Base-by-base conservation (phyloP, 35 echinoderm and acorn worm species). In the Apostichopus parvimensis region DNA sequence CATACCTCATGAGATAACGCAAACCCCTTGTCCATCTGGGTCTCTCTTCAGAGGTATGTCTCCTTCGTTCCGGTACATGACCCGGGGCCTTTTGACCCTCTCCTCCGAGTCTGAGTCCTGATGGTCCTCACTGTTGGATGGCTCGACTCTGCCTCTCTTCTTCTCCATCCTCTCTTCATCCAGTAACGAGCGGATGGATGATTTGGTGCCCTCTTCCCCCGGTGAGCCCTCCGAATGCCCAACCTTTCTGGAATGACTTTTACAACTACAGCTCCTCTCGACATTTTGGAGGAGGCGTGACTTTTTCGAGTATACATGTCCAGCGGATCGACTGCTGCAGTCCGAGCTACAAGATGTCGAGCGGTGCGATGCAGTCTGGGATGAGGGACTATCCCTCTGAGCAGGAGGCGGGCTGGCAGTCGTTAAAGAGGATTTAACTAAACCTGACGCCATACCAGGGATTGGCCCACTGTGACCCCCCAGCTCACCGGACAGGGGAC, bases 281-380 rank as follows among this genome's bases (percentile, higher is more conserved):
- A 91, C 77, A 79, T 91, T 91, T 20, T 91, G 72, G 72, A 91
- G 89, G 75, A 91, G 89, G 17, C 89, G 28, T 10, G 89, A 91
- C 89, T 91, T 91, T 73, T 91, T 91, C 7, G 89, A 78, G 77
- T 58, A 91, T 28, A 78, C 28, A 57, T 79, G 71, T 56, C 89
- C 89, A 53, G 72, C 70, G 79, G 89, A 91, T 17, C 76, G 12
- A 78, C 88, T 91, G 72, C 76, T 77, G 26, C 72, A 78, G 89
- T 77, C 76, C 9, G 72, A 55, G 54, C 89, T 91, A 59, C 89
- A 91, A 18, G 73, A 55, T 18, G 34, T 57, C 28, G 45, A 54
- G 14, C 76, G 71, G 45, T 77, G 56, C 15, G 86, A 25, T 60
- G 14, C 81, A 58, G 57, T 84, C 7, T 68, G 86, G 64, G 86